Evolutionary conservation across 2,113 vertebrate species (phyloP).

Genomic region (Sceloporus undulatus): DNA sequence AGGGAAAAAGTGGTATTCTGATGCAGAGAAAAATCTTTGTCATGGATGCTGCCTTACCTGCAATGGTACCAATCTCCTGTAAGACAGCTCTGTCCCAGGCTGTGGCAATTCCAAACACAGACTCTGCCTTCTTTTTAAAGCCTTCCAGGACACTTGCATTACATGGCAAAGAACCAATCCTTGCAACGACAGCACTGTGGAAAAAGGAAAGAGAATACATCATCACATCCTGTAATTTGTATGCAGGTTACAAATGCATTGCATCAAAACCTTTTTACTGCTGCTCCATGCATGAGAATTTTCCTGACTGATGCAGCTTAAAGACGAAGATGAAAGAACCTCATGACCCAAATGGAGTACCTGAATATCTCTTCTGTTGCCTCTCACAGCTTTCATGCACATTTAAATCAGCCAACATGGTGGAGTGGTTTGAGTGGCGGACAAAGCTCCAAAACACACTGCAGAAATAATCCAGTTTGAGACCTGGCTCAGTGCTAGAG

Average conservation of each 20-base stretch:
- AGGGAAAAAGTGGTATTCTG: too few species aligned
- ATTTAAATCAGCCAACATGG: too few species aligned
- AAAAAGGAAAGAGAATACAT: slow-evolving; percentile 35
- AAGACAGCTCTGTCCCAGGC: slow-evolving; percentile 77
- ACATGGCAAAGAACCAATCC: slow-evolving; percentile 79
- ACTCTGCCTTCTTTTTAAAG: slow-evolving; percentile 79
- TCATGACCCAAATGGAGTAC: too few species aligned
- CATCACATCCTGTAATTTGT: background rate
- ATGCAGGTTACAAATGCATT: background rate
- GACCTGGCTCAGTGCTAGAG: too few species aligned
- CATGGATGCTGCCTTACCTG: slow-evolving; percentile 72
- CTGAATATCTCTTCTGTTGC: too few species aligned
- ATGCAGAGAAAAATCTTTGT: background rate
- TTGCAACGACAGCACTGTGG: slow-evolving; percentile 74
- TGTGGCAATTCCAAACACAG: slow-evolving; percentile 74
- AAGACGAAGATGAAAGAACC: too few species aligned
- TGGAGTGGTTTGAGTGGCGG: too few species aligned
- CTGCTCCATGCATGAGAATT: background rate
- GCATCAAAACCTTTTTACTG: background rate
- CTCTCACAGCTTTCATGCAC: too few species aligned
- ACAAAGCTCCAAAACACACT: too few species aligned
- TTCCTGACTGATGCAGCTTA: too few species aligned
- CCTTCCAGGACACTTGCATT: slow-evolving; percentile 67
- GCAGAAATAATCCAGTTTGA: too few species aligned
- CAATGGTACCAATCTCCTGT: slow-evolving; percentile 81